A percentile compares a stretch with the other conserved stretches of the same genome.
phyloP scores from a whole-genome alignment of 92 coral and sea anemone genomes.

The Palythoa heliodiscus region DNA sequence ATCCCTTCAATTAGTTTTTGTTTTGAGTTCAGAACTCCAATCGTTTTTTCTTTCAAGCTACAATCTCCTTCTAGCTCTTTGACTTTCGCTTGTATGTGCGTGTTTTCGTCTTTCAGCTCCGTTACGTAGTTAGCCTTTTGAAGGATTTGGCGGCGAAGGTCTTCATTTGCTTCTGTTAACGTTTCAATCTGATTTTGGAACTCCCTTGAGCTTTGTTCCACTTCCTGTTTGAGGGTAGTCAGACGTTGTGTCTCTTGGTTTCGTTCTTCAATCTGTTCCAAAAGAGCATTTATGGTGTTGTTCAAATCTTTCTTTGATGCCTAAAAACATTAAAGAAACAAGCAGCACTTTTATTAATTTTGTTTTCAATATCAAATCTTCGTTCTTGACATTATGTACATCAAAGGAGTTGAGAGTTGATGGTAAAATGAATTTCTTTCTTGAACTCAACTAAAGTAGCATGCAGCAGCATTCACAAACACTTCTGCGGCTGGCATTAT shows the following conservation, averaged over 20 bases:
- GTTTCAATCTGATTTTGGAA: neutral
- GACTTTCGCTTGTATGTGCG: neutral
- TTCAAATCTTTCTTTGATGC: slow-evolving; percentile 25
- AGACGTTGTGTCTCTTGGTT: slow-evolving; percentile 24
- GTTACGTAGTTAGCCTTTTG: slow-evolving; percentile 2
- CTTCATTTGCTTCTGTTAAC: slow-evolving; percentile 15
- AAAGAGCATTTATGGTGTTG: slow-evolving; percentile 30
- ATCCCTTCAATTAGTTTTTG: slow-evolving; percentile 29
- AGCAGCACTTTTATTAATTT: neutral
- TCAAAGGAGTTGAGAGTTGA: too few relatives aligned
- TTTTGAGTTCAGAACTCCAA: slow-evolving; percentile 22
- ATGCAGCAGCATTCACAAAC: too few relatives aligned
- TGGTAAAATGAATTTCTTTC: too few relatives aligned
- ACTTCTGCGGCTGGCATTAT: too few relatives aligned
- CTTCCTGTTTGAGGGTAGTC: neutral
- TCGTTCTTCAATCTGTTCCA: slow-evolving; percentile 35
- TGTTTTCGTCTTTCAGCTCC: slow-evolving; percentile 5
- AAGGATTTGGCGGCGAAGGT: slow-evolving; percentile 18
- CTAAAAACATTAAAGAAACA: neutral
- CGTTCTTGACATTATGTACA: too few relatives aligned
- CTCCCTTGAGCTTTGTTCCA: slow-evolving; percentile 13
- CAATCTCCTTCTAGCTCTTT: slow-evolving; percentile 29
- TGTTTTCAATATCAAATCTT: too few relatives aligned
- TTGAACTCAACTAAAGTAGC: too few relatives aligned
- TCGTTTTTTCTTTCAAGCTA: slow-evolving; percentile 24